These are phyloP conservation scores for Apogon talboti DNA, from an alignment of 2,797 vertebrate genomes.

Conservation along the genomic window DNA sequence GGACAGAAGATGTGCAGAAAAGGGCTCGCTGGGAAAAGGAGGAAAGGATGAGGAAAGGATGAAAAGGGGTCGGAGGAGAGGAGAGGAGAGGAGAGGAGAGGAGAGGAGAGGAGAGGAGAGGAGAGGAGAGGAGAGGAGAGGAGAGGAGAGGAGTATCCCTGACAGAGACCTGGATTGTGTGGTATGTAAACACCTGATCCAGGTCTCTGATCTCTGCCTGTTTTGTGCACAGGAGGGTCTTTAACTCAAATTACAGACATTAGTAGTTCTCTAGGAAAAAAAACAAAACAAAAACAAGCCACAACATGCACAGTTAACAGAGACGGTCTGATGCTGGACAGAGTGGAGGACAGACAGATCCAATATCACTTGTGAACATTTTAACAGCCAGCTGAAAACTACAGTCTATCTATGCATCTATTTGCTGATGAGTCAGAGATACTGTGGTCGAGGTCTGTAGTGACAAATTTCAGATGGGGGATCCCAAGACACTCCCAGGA, in stretches of 20 bases:
- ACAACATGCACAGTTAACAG: not conserved
- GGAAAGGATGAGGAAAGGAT: too few relatives aligned
- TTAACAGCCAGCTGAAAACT: too few relatives aligned
- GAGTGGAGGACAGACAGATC: not conserved
- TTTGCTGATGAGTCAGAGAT: too few relatives aligned
- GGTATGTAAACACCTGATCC: not conserved
- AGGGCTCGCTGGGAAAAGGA: too few relatives aligned
- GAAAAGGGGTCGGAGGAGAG: too few relatives aligned
- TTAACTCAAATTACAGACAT: conserved; percentile 8
- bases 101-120: not conserved
- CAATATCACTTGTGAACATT: not conserved
- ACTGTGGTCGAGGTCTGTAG: too few relatives aligned
- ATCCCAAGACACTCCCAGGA: not conserved
- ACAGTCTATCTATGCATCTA: too few relatives aligned
- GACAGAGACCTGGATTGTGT: not conserved
- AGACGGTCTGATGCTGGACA: not conserved
- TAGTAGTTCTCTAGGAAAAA: not conserved
- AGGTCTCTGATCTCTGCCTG: not conserved
- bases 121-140: not conserved
- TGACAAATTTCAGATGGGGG: not conserved
- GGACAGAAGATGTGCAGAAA: not conserved
- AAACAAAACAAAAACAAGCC: not conserved
- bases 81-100: too few relatives aligned
- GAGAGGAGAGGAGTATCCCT: not conserved
- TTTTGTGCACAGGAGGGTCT: not conserved